Evolutionary conservation across 2,113 vertebrate genomes (phyloP), one percentile per base, ranked within the genome.

Genomic region (Megaptera novaeangliae): DNA sequence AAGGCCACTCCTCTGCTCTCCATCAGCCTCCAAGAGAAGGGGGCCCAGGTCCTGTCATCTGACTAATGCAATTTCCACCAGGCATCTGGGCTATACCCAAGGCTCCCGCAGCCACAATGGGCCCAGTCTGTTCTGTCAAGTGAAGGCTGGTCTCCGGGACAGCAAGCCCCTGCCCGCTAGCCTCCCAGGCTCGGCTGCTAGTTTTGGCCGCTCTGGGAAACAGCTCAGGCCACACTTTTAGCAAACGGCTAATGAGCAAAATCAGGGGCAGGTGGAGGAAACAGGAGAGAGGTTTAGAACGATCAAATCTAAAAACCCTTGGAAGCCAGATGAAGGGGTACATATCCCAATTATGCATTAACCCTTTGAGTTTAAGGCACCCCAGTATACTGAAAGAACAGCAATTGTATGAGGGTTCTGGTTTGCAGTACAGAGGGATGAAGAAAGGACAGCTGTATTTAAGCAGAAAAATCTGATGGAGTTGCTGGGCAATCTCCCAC

Each of bases 1-100:
- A 78, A 72, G 97, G 97, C 96, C 98, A 98, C 98, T 98, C 87
- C 93, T 95, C 98, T 98, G 98, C 98, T 98, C 98, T 98, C 98
- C 98, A 98, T 99, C 98, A 98, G 98, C 92, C 97, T 98, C 96
- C 96, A 84, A 88, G 84, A 80, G 95, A 93, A 97, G 75, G 97
- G 95, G 97, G 97, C 96, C 96, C 92, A 92, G 98, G 98, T 94
- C 98, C 98, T 98, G 98, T 98, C 98, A 98, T 75, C 95, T 36
- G 34, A 97, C 98, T 98, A 99, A 99, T 98, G 98, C 97, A 98
- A 98, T 99, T 98, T 97, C 96, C 97, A 98, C 97, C 97, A 98
- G 98, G 98, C 98, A 98, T 98, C 96, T 98, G 98, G 98, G 98
- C 98, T 91, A 96, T 91, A 96, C 93, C 97, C 91, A 82, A 96